Conservation (phyloP, 2,113 vertebrate species). For the Lipophrys pholis region DNA sequence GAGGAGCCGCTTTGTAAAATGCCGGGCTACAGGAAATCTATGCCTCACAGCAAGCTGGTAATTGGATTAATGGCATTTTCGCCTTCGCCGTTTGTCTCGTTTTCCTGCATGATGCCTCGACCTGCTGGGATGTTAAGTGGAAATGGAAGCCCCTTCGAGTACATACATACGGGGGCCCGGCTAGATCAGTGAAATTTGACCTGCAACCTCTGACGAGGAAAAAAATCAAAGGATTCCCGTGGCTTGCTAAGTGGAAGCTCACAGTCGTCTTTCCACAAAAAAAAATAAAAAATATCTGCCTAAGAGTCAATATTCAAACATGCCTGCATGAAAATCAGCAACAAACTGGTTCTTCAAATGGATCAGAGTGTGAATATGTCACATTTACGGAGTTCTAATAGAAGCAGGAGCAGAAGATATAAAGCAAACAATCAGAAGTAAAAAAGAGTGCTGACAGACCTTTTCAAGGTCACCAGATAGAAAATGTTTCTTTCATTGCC, state of each 20-base stretch:
- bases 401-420: background rate
- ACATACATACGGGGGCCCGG: no score
- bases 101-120: background rate
- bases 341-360: background rate
- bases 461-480: background rate
- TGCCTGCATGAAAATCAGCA: background rate
- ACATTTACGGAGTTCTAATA: no score
- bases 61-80: background rate
- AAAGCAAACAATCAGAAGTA: background rate
- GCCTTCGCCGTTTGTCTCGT: background rate
- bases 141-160: background rate
- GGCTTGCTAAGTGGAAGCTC: background rate
- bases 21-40: background rate
- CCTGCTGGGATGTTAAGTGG: background rate
- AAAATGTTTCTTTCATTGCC: background rate
- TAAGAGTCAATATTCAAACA: background rate
- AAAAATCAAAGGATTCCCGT: background rate
- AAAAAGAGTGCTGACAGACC: background rate
- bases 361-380: no score
- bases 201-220: background rate
- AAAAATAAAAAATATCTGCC: no score
- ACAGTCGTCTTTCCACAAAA: constrained; percentile 1
- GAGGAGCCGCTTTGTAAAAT: background rate
- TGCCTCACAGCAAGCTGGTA: background rate
- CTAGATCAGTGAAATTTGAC: background rate